Base-by-base conservation (phyloP, 2,797 vertebrate species). In the Podarcis siculus region DNA sequence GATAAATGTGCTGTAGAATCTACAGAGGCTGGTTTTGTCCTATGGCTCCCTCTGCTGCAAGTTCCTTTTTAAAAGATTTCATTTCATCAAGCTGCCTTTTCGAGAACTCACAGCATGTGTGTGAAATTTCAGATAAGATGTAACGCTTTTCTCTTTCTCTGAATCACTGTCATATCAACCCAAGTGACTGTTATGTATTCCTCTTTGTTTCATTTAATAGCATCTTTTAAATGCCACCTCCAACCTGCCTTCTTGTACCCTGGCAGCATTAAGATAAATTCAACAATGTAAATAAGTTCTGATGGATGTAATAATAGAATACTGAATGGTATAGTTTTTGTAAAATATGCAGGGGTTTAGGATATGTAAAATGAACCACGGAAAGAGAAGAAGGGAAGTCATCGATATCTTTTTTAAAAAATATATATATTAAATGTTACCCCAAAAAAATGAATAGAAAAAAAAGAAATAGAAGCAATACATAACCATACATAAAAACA, bases 31-130 rank as follows among this genome's bases (percentile, higher is more conserved):
- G 86, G 23, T 45, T 39, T 87, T 75, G 89, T 96, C 95, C 94
- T 95, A 67, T 91, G 95, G 96, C 95, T 96, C 96, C 96, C 94
- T 94, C 96, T 96, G 95, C 95, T 95, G 96, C 89, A 92, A 91
- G 35, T 89, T 90, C 69, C 81, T 79, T 87, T 64, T 79, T 78
- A 93, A 90, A 88, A 86, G 81, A 45, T 72, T 80, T 35, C 79
- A 84, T 86, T 93, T 91, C 89, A 72, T 17, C 23, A 91, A 86
- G 64, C 19, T 79, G 5, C 21, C 17, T 75, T 85, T 64, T 27
- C 49, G 55, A n/a, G 32, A 87, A 30, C 35, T 25, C 86, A 81
- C 25, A 42, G 35, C 58, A 12, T 5, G 8, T 72, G 23, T 87
- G 35, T 75, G 49, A 73, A 81, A 42, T 72, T 72, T n/a, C 49